Base-by-base conservation (phyloP, 2,113 vertebrate species). In the Zapornia atra region DNA sequence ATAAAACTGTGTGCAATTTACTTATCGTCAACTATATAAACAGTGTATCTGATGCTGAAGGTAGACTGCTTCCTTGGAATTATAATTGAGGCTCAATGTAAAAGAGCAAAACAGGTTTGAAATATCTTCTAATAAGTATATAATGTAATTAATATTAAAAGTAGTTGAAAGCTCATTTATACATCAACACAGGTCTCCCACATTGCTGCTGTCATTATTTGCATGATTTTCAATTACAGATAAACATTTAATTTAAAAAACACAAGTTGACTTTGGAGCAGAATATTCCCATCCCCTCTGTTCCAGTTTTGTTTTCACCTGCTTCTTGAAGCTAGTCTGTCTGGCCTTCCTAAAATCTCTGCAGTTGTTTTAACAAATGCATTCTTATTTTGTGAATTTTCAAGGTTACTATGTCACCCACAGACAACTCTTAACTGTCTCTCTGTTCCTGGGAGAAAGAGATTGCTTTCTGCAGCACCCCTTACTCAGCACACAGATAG, bases 21-120 rank as follows among this genome's bases (percentile, higher is more conserved):
- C n/a, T 78, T 54, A 66, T 31, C 59, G 68, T 60, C 26, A 54
- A 34, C 31, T 93, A 22, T n/a, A 3, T 51, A 71, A 60, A 26
- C 88, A 59, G 6, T 89, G 33, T 82, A 51, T 88, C 64, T 77
- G 51, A 83, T 90, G 80, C 72, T 92, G 86, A 84, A 78, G 65
- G 19, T 92, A 81, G 60, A 42, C 56, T 77, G 88, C 51, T 91
- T 73, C 86, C 60, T 90, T 1, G 2, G 78, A 78, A 81, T 92
- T 92, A 33, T 71, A 84, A 57, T 79, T 61, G 70, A 88, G 54
- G n/a, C 44, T 82, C 80, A 44, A 40, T 69, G 88, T 79, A 93
- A 95, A 97, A 88, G 65, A 93, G 90, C 36, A 75, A 70, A 96
- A 83, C 92, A 90, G 82, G 92, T 94, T 96, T 95, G 68, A 92